A percentile compares a stretch with the other conserved stretches of the same genome.
Conservation (phyloP, 2,888 invertebrate genomes). For the Heliconius sara region DNA sequence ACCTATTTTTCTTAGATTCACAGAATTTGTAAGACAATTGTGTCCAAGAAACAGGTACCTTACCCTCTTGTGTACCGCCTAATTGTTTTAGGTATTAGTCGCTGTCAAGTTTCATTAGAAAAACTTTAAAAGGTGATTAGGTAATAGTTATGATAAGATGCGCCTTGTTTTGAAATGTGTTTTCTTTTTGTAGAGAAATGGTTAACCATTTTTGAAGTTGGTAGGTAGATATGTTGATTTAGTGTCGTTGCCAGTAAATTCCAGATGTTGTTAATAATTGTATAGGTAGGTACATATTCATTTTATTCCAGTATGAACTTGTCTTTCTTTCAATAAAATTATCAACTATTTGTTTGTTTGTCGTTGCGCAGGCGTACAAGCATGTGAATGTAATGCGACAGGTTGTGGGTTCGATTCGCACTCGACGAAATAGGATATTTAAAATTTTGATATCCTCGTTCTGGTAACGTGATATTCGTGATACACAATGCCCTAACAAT, state of each 20-base stretch:
- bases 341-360: too few species aligned
- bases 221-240: background rate
- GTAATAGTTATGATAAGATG: conserved; percentile 19
- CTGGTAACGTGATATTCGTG: too few species aligned
- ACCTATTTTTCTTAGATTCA: conserved; percentile 14
- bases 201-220: background rate
- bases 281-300: too few species aligned
- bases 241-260: background rate
- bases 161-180: conserved; percentile 1
- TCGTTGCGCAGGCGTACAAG: too few species aligned
- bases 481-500: too few species aligned
- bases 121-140: conserved; percentile 22
- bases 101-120: conserved; percentile 26
- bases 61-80: background rate
- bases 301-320: too few species aligned
- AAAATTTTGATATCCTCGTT: too few species aligned
- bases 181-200: background rate
- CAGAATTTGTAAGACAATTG: conserved; percentile 27
- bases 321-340: too few species aligned
- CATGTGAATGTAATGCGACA: too few species aligned
- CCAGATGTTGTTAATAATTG: background rate
- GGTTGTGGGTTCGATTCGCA: too few species aligned
- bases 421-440: too few species aligned
- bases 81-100: conserved; percentile 28
- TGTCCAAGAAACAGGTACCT: conserved; percentile 20